Conservation (phyloP, 2,888 invertebrate genomes). For the Ariolimax columbianus region DNA sequence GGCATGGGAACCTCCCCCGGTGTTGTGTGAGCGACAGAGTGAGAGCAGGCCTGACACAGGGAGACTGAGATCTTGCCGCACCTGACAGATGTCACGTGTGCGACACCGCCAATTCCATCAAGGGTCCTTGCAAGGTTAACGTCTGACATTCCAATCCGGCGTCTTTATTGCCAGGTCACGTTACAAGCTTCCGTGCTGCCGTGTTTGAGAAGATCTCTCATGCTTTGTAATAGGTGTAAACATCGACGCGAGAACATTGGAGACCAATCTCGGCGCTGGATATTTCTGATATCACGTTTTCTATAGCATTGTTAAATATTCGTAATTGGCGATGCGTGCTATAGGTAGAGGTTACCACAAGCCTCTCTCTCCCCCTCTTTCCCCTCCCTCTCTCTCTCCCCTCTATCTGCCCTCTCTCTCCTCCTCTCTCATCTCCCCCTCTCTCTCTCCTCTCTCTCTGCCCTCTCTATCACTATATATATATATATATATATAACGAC, state of each 20-base stretch:
- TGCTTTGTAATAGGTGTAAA: neutral
- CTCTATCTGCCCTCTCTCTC: too few relatives aligned
- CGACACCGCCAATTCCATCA: neutral
- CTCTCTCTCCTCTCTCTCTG: too few relatives aligned
- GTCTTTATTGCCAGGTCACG: neutral
- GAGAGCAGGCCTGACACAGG: neutral
- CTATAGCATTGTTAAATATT: neutral
- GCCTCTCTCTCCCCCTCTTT: too few relatives aligned
- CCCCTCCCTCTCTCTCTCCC: too few relatives aligned
- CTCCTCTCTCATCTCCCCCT: too few relatives aligned
- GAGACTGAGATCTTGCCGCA: neutral
- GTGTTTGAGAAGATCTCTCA: neutral
- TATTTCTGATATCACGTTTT: neutral
- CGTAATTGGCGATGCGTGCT: neutral
- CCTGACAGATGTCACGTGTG: neutral
- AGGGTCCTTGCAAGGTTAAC: too few relatives aligned
- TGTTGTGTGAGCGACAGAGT: neutral
- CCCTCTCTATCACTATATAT: too few relatives aligned
- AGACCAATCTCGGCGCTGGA: neutral
- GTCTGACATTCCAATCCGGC: neutral
- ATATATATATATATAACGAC: too few relatives aligned
- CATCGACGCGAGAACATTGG: neutral
- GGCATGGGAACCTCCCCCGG: neutral
- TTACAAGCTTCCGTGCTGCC: neutral
- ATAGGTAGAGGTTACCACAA: neutral